Conservation (phyloP, 1,140 invertebrate genomes). For the Eueides isabella region DNA sequence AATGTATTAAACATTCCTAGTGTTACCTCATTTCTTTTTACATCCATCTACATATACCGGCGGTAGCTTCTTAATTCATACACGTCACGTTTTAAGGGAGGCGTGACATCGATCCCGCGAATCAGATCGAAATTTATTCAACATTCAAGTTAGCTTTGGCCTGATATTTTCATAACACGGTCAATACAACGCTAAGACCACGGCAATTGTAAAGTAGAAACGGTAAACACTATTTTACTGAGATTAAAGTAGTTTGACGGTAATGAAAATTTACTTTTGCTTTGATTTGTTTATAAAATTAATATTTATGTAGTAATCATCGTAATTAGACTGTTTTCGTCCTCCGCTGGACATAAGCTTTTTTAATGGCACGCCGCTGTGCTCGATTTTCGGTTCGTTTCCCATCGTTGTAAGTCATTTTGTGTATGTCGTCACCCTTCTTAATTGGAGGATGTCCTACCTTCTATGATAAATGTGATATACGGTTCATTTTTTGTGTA, state of each 20-base stretch:
- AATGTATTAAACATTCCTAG: background rate
- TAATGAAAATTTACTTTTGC: background rate
- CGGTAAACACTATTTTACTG: background rate
- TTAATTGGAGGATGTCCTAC: too few species aligned
- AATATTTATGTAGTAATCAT: too few species aligned
- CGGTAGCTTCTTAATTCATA: conserved; percentile 72
- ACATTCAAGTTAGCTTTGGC: conserved; percentile 56
- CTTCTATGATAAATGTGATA: too few species aligned
- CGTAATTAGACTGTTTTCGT: too few species aligned
- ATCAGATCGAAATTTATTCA: conserved; percentile 60
- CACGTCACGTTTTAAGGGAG: conserved; percentile 69
- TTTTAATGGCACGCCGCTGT: too few species aligned
- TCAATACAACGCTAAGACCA: background rate
- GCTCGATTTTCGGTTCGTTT: too few species aligned
- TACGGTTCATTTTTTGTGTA: too few species aligned
- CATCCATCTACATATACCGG: conserved; percentile 48
- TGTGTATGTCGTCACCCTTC: too few species aligned
- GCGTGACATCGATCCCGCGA: conserved; percentile 60
- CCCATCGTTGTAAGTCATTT: too few species aligned
- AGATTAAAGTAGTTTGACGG: background rate
- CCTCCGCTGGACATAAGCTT: too few species aligned
- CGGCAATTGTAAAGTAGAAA: background rate
- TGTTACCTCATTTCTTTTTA: conserved; percentile 11
- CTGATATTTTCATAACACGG: conserved; percentile 28
- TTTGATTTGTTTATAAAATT: too few species aligned